Evolutionary conservation across 2,888 invertebrate genomes (phyloP), one percentile per base, ranked within the genome.

Genomic region (Thyatira batis): DNA sequence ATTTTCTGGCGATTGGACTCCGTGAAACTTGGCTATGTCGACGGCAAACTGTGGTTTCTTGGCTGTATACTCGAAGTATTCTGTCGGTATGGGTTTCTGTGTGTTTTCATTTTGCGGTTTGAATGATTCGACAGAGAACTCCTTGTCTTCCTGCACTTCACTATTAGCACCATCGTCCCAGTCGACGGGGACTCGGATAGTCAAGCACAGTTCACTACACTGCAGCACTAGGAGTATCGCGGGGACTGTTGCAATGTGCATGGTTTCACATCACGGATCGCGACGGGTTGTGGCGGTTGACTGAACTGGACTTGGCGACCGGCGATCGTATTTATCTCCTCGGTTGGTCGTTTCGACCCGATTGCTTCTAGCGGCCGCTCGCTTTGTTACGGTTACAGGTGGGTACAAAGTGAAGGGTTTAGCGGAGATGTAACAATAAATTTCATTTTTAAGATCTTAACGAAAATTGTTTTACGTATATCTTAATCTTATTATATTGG

Each of bases 251-350:
- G 67, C 67, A 70, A 77, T 79, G 75, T 78, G 78, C 88, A 88
- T 88, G 80, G 84, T 86, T 39, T 86, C 75, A 87, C 91, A 91
- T 91, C 82, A 87, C 90, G 87, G 68, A 78, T 48, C 83, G 82
- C 82, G 83, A 70, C 78, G 71, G 63, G 71, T 68, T 68, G 70
- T 80, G 72, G 73, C 78, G 81, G 80, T 78, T 76, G 82, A 92
- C 92, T 92, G 87, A 88, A 85, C 84, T 83, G 73, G 82, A 77
- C 75, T 82, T 78, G 71, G 69, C 73, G 79, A 68, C 66, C 64
- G 72, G 61, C 76, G 74, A 84, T 79, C 74, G 82, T 89, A 87
- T 92, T 91, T 92, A 92, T 92, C 84, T 87, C 85, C 86, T 92
- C 91, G 89, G 89, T 86, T 71, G 76, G 76, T 78, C 80, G 85